Percentiles rank a stretch among this genome's conserved stretches.
Conservation (phyloP, 1,140 invertebrate genomes). For the Drosophila insularis region DNA sequence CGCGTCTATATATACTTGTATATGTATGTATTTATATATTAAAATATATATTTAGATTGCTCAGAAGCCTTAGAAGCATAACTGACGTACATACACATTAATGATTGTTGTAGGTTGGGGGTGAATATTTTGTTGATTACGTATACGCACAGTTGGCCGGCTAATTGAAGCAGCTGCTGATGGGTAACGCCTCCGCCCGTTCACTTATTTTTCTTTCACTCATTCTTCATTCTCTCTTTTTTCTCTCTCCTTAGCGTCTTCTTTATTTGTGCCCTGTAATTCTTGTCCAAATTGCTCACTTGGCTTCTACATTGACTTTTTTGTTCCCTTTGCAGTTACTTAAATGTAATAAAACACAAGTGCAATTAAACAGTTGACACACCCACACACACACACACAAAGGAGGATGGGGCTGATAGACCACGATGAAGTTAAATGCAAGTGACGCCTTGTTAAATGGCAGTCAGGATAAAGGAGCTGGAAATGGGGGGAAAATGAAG, state of each 20-base stretch:
- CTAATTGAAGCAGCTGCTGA: slow-evolving; percentile 23
- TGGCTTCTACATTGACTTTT: slow-evolving; percentile 27
- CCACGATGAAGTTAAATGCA: not conserved
- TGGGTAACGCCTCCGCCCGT: not conserved
- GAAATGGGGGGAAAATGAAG: not conserved
- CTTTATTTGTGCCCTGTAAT: slow-evolving; percentile 48
- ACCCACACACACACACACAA: slow-evolving; percentile 29
- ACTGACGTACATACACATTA: slow-evolving; percentile 1
- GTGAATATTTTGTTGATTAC: slow-evolving; percentile 41
- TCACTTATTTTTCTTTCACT: slow-evolving; percentile 1
- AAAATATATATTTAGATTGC: slow-evolving; percentile 15
- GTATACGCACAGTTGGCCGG: slow-evolving; percentile 49
- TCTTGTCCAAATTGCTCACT: slow-evolving; percentile 53
- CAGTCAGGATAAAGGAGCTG: not conserved
- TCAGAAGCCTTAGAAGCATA: slow-evolving; percentile 6
- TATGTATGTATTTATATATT: slow-evolving; percentile 19
- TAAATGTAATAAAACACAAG: slow-evolving; percentile 69
- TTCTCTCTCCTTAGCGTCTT: not conserved
- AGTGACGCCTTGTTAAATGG: not conserved
- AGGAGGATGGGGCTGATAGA: not conserved
- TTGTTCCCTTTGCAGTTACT: slow-evolving; percentile 38
- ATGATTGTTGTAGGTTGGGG: slow-evolving; percentile 32
- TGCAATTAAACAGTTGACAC: slow-evolving; percentile 74
- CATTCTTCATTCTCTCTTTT: not conserved
- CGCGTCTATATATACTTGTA: slow-evolving; percentile 16